Conservation (phyloP, 2,797 vertebrate species). For the Rhinoraja longicauda region DNA sequence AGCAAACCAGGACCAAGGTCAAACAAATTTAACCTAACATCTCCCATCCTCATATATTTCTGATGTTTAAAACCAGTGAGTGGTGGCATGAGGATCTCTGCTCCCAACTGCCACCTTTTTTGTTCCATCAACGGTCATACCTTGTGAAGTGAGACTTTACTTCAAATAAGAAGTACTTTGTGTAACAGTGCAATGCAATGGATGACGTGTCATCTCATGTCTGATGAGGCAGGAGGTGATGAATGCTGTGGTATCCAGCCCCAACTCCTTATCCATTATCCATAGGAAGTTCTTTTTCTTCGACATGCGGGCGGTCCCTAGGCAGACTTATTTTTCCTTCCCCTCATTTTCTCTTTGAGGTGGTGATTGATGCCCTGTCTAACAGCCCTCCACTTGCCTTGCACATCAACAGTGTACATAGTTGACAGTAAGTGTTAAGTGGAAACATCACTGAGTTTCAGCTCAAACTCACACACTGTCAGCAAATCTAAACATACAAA, state of each 20-base stretch:
- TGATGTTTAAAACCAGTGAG: neutral
- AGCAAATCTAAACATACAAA: neutral
- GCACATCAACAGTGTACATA: neutral
- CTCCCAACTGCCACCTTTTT: neutral
- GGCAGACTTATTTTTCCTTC: neutral
- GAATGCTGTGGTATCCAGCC: neutral
- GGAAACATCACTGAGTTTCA: neutral
- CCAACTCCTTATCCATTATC: neutral
- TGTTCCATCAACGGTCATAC: neutral
- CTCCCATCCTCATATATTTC: neutral
- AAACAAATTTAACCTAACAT: constrained; percentile 8
- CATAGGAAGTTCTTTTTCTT: neutral
- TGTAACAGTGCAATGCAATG: neutral
- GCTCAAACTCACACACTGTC: neutral
- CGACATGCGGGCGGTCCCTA: neutral
- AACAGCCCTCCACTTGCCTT: neutral
- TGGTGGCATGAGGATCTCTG: neutral
- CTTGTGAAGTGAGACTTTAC: neutral
- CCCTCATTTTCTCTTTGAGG: too few relatives aligned
- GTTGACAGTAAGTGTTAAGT: neutral
- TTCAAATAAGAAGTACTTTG: neutral
- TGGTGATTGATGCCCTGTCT: neutral
- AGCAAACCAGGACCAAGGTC: constrained; percentile 29
- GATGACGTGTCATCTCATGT: neutral
- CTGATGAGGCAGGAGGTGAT: neutral